A percentile compares a stretch with the other conserved stretches of the same genome.
phyloP scores from a whole-genome alignment of 2,113 vertebrate species.

The Tetrao urogallus region DNA sequence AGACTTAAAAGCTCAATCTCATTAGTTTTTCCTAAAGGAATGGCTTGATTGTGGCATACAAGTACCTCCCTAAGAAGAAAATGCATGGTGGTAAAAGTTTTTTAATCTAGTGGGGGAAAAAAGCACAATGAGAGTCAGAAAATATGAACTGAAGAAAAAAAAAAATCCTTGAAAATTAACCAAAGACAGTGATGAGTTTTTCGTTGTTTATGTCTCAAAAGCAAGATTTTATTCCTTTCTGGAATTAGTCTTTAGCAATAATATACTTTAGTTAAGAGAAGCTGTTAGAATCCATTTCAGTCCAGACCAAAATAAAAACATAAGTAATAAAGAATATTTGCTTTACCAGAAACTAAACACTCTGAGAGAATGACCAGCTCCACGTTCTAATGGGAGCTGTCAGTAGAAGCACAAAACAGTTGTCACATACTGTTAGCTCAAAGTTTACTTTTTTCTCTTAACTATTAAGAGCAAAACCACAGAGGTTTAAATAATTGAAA shows the following conservation, averaged over 20 bases:
- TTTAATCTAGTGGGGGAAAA: neutral
- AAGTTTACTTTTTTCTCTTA: neutral
- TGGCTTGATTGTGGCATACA: neutral
- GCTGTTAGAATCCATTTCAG: neutral
- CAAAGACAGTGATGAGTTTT: neutral
- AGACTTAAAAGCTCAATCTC: neutral
- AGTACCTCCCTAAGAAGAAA: conserved; percentile 20
- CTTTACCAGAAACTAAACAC: neutral
- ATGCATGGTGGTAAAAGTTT: neutral
- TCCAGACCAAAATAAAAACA: neutral
- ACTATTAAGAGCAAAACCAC: neutral
- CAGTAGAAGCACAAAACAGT: neutral
- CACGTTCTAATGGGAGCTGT: neutral
- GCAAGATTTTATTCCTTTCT: neutral
- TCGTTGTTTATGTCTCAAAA: neutral
- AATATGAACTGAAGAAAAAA: neutral
- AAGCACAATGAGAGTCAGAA: neutral
- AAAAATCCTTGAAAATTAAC: neutral
- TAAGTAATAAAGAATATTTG: neutral
- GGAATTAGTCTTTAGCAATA: neutral
- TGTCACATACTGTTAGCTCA: neutral
- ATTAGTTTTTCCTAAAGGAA: neutral
- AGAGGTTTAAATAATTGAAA: neutral
- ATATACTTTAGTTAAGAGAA: neutral
- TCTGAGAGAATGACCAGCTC: neutral